A percentile compares a stretch with the other conserved stretches of the same genome.
Conservation (phyloP, 1,140 invertebrate species). For the Neodiprion fabricii region DNA sequence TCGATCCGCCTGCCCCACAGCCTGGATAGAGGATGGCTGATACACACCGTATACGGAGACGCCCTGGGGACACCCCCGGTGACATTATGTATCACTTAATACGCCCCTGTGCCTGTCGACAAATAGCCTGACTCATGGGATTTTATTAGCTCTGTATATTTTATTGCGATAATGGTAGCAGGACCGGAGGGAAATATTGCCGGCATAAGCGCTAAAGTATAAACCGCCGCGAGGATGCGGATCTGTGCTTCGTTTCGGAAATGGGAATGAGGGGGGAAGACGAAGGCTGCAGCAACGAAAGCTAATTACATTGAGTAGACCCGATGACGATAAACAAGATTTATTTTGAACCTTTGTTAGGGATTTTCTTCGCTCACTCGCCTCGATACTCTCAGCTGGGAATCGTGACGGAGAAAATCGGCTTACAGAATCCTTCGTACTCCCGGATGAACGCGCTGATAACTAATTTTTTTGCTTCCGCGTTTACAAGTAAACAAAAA, state of each 20-base stretch:
- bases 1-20: background rate
- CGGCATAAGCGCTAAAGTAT: slow-evolving; percentile 33
- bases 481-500: no score
- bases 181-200: slow-evolving; percentile 25
- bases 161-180: slow-evolving; percentile 44
- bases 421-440: background rate
- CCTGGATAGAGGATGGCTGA: background rate
- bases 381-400: background rate
- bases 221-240: background rate
- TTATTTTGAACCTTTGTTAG: background rate
- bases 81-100: slow-evolving; percentile 48
- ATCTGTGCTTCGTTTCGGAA: background rate
- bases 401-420: background rate
- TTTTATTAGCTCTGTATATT: slow-evolving; percentile 43
- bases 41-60: slow-evolving; percentile 7
- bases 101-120: slow-evolving; percentile 34
- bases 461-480: background rate
- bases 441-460: background rate
- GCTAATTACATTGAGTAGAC: background rate
- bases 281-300: background rate
- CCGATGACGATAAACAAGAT: background rate
- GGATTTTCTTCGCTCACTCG: background rate
- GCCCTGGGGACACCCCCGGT: slow-evolving; percentile 17
- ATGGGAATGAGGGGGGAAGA: background rate
- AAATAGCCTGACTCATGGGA: slow-evolving; percentile 50